Percentiles rank a stretch among this genome's conserved stretches.
These are phyloP conservation scores for Limnephilus rhombicus DNA, from an alignment of 2,888 invertebrate genomes.

Conservation along the genomic window DNA sequence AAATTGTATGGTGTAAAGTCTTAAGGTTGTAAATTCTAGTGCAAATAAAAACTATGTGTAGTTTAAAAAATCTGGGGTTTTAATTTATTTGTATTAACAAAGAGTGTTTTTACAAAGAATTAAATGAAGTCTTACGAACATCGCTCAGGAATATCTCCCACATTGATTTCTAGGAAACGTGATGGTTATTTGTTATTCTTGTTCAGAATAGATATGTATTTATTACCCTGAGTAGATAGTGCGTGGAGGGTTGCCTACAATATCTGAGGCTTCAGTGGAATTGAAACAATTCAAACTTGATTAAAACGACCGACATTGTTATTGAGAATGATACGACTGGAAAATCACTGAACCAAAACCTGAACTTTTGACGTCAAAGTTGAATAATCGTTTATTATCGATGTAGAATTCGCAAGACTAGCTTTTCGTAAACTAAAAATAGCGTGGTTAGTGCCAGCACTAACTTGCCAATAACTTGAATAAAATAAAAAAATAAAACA, in stretches of 20 bases:
- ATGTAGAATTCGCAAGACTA: not conserved
- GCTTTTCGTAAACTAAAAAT: not conserved
- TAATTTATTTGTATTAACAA: no score
- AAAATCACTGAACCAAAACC: not conserved
- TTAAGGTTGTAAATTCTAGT: no score
- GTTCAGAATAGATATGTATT: not conserved
- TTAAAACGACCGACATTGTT: constrained; percentile 24
- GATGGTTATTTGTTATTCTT: not conserved
- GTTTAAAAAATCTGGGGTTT: no score
- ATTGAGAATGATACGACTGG: constrained; percentile 17
- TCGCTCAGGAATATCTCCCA: not conserved
- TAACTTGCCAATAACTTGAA: no score
- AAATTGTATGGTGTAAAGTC: no score
- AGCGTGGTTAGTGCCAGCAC: not conserved
- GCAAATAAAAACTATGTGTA: no score
- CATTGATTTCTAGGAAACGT: not conserved
- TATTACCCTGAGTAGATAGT: not conserved
- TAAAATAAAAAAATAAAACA: no score
- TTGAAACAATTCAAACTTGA: constrained; percentile 31
- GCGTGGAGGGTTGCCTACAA: not conserved
- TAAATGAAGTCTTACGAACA: not conserved
- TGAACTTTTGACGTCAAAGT: not conserved
- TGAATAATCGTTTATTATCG: not conserved
- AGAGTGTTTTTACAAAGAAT: no score
- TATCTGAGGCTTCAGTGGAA: not conserved